phyloP scores from a whole-genome alignment of 1,140 invertebrate genomes.

The Himalopsyche phryganea region DNA sequence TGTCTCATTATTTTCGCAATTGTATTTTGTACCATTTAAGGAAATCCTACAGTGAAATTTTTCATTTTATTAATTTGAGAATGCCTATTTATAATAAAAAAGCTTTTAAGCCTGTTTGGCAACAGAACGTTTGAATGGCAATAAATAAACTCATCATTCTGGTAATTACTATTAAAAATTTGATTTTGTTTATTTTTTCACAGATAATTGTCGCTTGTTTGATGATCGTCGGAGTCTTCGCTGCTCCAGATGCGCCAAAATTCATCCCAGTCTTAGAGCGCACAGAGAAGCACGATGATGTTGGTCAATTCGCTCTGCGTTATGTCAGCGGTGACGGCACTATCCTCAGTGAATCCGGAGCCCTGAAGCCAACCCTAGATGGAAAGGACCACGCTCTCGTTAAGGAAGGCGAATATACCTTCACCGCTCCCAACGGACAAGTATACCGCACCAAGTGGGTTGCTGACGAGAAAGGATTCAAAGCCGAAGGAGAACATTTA shows the following conservation, averaged over 20 bases:
- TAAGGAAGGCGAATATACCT: slow-evolving; percentile 21
- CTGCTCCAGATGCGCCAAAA: slow-evolving; percentile 10
- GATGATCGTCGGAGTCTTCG: slow-evolving; percentile 22
- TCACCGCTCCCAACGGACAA: slow-evolving; percentile 21
- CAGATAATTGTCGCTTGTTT: slow-evolving; percentile 16
- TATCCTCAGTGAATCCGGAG: slow-evolving; percentile 23
- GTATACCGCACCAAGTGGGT: slow-evolving; percentile 22
- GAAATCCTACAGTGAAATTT: too few species aligned
- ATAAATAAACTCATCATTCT: too few species aligned
- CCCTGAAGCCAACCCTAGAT: slow-evolving; percentile 26
- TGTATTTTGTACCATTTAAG: too few species aligned
- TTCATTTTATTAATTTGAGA: too few species aligned
- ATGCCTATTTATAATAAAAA: too few species aligned
- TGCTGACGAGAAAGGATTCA: slow-evolving; percentile 26
- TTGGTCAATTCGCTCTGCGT: slow-evolving; percentile 34
- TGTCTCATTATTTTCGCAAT: too few species aligned
- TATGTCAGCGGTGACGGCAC: slow-evolving; percentile 33
- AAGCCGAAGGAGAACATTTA: slow-evolving; percentile 37
- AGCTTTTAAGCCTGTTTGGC: too few species aligned
- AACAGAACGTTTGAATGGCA: too few species aligned
- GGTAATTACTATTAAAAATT: too few species aligned
- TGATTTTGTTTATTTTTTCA: too few species aligned
- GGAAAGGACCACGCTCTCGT: slow-evolving; percentile 27
- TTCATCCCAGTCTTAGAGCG: slow-evolving; percentile 33
- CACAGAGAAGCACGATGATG: slow-evolving; percentile 32